Conservation (phyloP, 2,797 vertebrate genomes). For the Peromyscus melanophrys region DNA sequence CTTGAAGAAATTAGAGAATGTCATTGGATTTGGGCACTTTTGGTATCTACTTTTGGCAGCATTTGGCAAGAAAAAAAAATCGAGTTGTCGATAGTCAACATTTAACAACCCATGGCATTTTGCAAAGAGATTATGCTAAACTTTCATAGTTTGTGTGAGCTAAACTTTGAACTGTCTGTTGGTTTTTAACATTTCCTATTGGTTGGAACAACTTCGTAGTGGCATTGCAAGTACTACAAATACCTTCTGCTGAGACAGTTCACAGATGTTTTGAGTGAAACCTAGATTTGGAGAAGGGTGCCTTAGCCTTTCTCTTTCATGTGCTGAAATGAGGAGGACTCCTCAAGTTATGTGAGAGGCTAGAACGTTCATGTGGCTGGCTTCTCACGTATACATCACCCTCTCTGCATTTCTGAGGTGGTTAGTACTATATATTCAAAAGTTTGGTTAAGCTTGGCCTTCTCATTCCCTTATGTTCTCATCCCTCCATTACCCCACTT, state of each 20-base stretch:
- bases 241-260: background rate
- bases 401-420: background rate
- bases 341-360: background rate
- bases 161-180: conserved; percentile 17
- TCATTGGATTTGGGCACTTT: conserved; percentile 34
- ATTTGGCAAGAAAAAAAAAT: background rate
- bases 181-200: conserved; percentile 47
- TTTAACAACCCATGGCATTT: conserved; percentile 50
- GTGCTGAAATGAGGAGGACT: background rate
- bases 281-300: background rate
- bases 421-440: background rate
- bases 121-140: conserved; percentile 46
- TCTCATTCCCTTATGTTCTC: too few relatives aligned
- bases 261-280: conserved; percentile 12
- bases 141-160: conserved; percentile 5
- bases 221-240: background rate
- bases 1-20: background rate
- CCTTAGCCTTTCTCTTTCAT: background rate
- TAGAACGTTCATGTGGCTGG: background rate
- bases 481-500: too few relatives aligned
- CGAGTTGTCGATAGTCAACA: background rate
- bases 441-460: background rate
- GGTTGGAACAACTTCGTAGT: conserved; percentile 17
- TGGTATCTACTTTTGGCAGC: conserved; percentile 26
- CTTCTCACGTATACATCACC: background rate